Conservation (phyloP, 1,140 invertebrate genomes). For the Teleogryllus occipitalis region DNA sequence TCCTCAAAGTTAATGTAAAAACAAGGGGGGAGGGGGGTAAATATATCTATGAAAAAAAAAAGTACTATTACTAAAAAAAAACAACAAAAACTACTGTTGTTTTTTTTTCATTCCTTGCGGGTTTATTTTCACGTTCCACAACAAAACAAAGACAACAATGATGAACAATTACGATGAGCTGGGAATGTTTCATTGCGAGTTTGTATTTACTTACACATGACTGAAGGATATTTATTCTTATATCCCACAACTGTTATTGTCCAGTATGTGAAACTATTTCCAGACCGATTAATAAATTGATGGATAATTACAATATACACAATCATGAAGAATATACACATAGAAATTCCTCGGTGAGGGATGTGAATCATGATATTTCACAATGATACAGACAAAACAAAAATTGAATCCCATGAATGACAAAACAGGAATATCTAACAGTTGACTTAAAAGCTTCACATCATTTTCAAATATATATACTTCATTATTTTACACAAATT, state of each 20-base stretch:
- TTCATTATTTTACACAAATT: not conserved
- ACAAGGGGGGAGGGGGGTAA: not conserved
- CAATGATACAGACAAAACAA: not conserved
- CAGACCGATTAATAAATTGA: not conserved
- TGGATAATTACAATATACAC: conserved; percentile 1
- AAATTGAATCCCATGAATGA: not conserved
- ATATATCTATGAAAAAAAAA: not conserved
- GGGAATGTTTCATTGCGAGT: not conserved
- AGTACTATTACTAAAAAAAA: no score
- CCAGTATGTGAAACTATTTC: not conserved
- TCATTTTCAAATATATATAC: not conserved
- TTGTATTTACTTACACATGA: not conserved
- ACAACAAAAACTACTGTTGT: no score
- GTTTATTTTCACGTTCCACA: not conserved
- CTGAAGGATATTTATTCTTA: not conserved
- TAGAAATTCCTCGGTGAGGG: not conserved
- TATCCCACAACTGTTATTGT: not conserved
- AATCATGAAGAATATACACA: not conserved
- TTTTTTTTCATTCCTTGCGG: not conserved
- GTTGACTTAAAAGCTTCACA: not conserved
- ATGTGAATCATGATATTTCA: not conserved
- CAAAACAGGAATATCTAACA: not conserved
- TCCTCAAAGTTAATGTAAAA: no score
- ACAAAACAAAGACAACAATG: not conserved
- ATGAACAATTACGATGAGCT: not conserved